phyloP scores from a whole-genome alignment of 2,888 invertebrate species.

The Callosobruchus maculatus region DNA sequence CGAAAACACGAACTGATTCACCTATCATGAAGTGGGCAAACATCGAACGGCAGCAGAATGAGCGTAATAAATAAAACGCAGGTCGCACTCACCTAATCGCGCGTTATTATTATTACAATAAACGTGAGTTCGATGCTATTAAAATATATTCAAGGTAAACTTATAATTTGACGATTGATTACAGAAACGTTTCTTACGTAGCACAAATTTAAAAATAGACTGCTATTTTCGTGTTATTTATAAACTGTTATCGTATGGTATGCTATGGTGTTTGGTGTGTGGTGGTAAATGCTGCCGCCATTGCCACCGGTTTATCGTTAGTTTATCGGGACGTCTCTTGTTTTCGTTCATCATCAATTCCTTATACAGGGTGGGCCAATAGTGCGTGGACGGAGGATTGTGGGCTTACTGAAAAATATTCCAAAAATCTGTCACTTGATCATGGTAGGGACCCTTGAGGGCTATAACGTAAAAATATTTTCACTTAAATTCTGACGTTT shows the following conservation, averaged over 20 bases:
- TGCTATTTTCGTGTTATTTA: conserved; percentile 21
- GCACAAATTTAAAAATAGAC: conserved; percentile 19
- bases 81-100: background rate
- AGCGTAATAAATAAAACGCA: background rate
- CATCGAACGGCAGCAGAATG: no score
- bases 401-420: no score
- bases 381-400: no score
- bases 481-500: no score
- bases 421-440: no score
- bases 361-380: no score
- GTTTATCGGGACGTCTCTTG: background rate
- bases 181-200: conserved; percentile 21
- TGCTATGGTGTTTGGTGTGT: no score
- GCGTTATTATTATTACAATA: background rate
- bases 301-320: no score
- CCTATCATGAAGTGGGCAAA: background rate
- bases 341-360: no score
- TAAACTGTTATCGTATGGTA: conserved; percentile 18
- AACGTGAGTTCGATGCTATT: background rate
- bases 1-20: background rate
- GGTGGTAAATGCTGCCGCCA: no score
- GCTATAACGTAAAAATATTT: no score
- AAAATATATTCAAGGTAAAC: conserved; percentile 18
- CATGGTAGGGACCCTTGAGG: no score
- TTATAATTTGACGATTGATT: conserved; percentile 21